phyloP scores from a whole-genome alignment of 2,888 invertebrate species.

The Tipula helvola region DNA sequence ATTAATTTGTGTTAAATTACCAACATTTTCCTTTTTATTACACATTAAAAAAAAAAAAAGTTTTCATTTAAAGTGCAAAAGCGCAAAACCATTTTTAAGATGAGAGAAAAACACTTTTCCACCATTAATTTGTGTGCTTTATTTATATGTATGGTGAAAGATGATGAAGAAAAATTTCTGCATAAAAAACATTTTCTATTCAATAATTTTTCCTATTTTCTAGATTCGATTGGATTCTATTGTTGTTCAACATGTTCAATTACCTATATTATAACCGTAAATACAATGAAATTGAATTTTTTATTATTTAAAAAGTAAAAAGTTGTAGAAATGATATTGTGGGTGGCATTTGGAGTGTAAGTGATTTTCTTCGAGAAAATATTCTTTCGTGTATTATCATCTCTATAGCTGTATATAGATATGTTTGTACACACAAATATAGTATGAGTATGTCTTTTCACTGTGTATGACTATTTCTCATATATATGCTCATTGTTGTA shows the following conservation, averaged over 20 bases:
- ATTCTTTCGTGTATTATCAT: neutral
- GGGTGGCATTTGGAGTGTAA: neutral
- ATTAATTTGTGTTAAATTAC: neutral
- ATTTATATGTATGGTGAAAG: neutral
- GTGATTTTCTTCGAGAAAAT: neutral
- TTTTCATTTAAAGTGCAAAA: neutral
- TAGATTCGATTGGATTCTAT: neutral
- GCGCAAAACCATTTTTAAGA: neutral
- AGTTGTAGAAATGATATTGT: neutral
- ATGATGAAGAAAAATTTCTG: neutral
- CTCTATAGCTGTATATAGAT: neutral
- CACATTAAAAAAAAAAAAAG: neutral
- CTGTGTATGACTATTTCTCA: no score
- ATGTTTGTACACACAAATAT: neutral
- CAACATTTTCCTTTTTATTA: neutral
- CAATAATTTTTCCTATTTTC: neutral
- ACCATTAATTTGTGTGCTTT: neutral
- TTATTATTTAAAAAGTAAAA: neutral
- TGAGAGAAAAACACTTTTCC: neutral
- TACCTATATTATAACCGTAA: neutral
- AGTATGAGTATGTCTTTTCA: neutral
- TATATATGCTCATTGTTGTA: neutral
- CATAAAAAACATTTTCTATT: neutral
- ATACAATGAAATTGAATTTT: neutral
- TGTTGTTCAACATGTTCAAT: slow-evolving; percentile 4